Conservation (phyloP, 2,888 invertebrate genomes). For the Erebia ligea region DNA sequence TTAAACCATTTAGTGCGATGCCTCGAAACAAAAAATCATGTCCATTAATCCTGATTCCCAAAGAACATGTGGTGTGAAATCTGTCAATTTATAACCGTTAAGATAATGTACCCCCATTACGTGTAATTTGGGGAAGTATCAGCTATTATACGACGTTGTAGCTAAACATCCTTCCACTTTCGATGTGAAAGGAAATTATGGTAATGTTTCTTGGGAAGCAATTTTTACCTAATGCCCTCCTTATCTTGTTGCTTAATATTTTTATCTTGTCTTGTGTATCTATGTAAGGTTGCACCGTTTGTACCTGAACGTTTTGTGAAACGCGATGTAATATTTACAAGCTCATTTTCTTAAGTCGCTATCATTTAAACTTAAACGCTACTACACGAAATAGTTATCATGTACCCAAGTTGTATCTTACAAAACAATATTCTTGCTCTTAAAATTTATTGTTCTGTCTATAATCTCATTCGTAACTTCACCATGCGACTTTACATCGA, state of each 20-base stretch:
- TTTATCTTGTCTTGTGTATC: constrained; percentile 22
- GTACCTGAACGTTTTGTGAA: neutral
- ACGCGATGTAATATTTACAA: neutral
- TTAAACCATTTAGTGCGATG: neutral
- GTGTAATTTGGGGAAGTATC: constrained; percentile 60
- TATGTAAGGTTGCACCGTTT: constrained; percentile 2
- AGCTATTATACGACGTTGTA: constrained; percentile 49
- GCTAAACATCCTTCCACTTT: constrained; percentile 42
- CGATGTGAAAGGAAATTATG: constrained; percentile 43
- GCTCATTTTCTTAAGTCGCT: neutral
- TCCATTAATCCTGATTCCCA: constrained; percentile 48
- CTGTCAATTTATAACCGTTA: constrained; percentile 53
- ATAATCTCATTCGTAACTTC: too few species aligned
- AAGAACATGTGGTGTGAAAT: constrained; percentile 56
- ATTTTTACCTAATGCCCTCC: constrained; percentile 35
- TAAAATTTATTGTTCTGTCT: too few species aligned
- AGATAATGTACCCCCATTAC: constrained; percentile 61
- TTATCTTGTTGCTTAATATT: constrained; percentile 23
- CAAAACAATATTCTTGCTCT: too few species aligned
- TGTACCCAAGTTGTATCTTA: too few species aligned
- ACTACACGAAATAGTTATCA: too few species aligned
- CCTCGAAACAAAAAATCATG: constrained; percentile 32
- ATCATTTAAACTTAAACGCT: too few species aligned
- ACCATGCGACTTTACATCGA: too few species aligned
- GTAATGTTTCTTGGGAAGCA: constrained; percentile 37